A percentile compares a stretch with the other conserved stretches of the same genome.
These are phyloP conservation scores for Euplexia lucipara DNA, from an alignment of 2,888 invertebrate species.

Conservation along the genomic window DNA sequence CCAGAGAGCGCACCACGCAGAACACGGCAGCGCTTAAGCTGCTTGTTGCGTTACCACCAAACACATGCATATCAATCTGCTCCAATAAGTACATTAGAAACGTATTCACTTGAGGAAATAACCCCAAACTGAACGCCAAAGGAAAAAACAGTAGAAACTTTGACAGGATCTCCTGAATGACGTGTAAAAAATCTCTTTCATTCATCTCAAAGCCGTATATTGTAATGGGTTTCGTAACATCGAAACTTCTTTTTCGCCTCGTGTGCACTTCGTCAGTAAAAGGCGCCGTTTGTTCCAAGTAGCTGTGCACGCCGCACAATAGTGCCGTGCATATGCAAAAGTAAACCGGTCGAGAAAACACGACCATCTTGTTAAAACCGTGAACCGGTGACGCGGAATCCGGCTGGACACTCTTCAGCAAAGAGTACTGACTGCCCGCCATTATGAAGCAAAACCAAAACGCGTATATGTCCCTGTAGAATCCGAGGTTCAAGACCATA, in stretches of 20 bases:
- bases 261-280: conserved; percentile 68
- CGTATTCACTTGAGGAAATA: conserved; percentile 99
- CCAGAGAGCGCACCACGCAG: conserved; percentile 94
- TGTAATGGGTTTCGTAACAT: conserved; percentile 77
- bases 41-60: conserved; percentile 97
- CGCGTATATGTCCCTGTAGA: conserved; percentile 97
- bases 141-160: conserved; percentile 97
- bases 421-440: conserved; percentile 99
- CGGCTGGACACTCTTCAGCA: conserved; percentile 99
- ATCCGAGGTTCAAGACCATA: conserved; percentile 94
- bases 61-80: conserved; percentile 97
- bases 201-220: conserved; percentile 88
- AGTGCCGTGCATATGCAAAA: conserved; percentile 95
- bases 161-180: conserved; percentile 94
- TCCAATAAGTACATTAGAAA: conserved; percentile 99
- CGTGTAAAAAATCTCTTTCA: conserved; percentile 91
- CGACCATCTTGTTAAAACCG: conserved; percentile 98
- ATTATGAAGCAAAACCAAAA: conserved; percentile 99
- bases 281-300: conserved; percentile 76
- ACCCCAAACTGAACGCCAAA: conserved; percentile 97
- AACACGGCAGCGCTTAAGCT: conserved; percentile 96
- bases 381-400: conserved; percentile 99
- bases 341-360: conserved; percentile 98
- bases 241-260: conserved; percentile 77
- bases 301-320: conserved; percentile 85